A percentile compares a stretch with the other conserved stretches of the same genome.
These are phyloP conservation scores for Leucophora obtusa DNA, from an alignment of 2,888 invertebrate genomes.

Conservation along the genomic window DNA sequence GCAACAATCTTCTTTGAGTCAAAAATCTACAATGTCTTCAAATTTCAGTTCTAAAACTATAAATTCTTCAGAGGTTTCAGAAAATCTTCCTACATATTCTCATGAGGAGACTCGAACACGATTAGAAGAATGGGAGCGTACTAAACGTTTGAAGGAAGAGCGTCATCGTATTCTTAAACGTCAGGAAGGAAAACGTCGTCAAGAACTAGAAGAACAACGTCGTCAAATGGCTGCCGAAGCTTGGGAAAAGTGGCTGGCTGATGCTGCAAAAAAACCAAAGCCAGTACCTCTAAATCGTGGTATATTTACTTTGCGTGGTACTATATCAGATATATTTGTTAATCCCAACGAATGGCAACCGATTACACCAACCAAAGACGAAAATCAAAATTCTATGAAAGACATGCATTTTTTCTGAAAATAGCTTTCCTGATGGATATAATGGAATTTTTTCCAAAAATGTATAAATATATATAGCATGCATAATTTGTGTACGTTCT, in stretches of 20 bases:
- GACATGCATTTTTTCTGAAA: too few relatives aligned
- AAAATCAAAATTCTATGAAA: neutral
- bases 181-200: slow-evolving; percentile 64
- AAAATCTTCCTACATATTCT: slow-evolving; percentile 47
- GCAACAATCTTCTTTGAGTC: slow-evolving; percentile 36
- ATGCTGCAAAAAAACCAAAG: slow-evolving; percentile 74
- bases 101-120: slow-evolving; percentile 63
- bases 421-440: too few relatives aligned
- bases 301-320: slow-evolving; percentile 74
- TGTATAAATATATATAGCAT: too few relatives aligned
- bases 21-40: slow-evolving; percentile 16
- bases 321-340: slow-evolving; percentile 73
- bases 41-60: slow-evolving; percentile 14
- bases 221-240: slow-evolving; percentile 69
- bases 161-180: slow-evolving; percentile 67
- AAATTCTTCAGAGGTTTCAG: slow-evolving; percentile 10
- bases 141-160: slow-evolving; percentile 68
- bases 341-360: slow-evolving; percentile 75
- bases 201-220: slow-evolving; percentile 65
- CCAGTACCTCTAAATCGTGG: slow-evolving; percentile 77
- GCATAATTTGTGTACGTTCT: too few relatives aligned
- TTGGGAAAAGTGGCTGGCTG: slow-evolving; percentile 74
- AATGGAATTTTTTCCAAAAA: too few relatives aligned
- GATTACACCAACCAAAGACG: slow-evolving; percentile 37
- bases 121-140: slow-evolving; percentile 69